These are phyloP conservation scores for Melanotaenia nigrans DNA, from an alignment of 2,797 vertebrate genomes.

Conservation along the genomic window DNA sequence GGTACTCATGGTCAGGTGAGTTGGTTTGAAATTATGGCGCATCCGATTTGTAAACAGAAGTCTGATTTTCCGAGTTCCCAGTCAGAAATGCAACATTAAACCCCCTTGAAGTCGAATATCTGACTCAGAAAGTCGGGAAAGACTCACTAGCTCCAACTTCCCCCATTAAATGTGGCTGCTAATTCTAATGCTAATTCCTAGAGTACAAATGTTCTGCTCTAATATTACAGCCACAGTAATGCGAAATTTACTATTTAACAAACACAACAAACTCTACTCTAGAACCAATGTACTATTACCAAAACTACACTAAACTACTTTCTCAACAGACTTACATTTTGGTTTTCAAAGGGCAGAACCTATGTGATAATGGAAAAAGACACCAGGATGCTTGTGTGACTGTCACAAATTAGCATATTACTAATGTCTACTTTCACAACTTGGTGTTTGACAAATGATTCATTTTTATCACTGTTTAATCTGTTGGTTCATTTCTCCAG, in stretches of 20 bases:
- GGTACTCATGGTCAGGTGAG: not conserved
- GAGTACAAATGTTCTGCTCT: conserved; percentile 16
- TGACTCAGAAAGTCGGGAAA: no score
- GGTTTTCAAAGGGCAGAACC: conserved; percentile 57
- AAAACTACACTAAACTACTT: conserved; percentile 31
- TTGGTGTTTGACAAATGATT: not conserved
- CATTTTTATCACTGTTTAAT: not conserved
- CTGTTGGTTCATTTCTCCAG: not conserved
- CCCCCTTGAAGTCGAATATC: no score
- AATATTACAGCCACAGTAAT: conserved; percentile 19
- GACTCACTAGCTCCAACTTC: no score
- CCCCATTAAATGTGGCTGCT: no score
- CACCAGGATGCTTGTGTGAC: conserved; percentile 10
- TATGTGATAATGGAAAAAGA: conserved; percentile 52
- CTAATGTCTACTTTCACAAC: not conserved
- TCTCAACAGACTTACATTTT: conserved; percentile 61
- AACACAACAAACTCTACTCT: conserved; percentile 37
- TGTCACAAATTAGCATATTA: conserved; percentile 18
- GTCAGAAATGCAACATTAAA: no score
- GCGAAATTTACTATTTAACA: conserved; percentile 10
- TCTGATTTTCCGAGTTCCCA: no score
- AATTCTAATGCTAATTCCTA: not conserved
- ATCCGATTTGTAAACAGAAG: no score
- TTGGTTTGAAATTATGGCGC: not conserved
- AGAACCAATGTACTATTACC: conserved; percentile 1